Evolutionary conservation across 2,113 vertebrate species (phyloP).

Genomic region (Hepsetus odoe): DNA sequence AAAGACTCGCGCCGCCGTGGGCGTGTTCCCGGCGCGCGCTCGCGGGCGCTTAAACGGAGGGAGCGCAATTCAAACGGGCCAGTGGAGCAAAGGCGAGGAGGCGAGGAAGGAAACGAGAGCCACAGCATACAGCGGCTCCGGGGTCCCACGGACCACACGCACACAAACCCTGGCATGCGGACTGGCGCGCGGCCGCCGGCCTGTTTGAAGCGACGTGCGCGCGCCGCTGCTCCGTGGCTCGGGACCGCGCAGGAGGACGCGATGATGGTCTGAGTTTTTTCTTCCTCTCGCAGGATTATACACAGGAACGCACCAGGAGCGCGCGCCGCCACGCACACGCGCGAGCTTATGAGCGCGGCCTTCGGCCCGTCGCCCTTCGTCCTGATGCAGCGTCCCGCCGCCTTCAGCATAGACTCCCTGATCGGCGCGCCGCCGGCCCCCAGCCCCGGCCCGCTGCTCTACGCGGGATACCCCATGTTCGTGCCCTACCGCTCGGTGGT

Average conservation of each 20-base stretch:
- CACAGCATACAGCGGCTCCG: background rate
- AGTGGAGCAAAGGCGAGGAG: conserved; percentile 10
- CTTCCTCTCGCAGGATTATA: conserved; percentile 4
- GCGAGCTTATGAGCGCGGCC: conserved; percentile 86
- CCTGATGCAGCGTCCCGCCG: conserved; percentile 96
- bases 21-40: conserved; percentile 65
- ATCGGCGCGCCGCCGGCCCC: conserved; percentile 90
- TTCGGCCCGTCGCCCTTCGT: conserved; percentile 81
- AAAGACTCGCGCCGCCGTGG: conserved; percentile 56
- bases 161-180: background rate
- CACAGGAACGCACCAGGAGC: background rate
- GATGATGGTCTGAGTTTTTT: background rate
- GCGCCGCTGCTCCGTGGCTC: background rate
- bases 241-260: background rate
- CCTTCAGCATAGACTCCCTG: conserved; percentile 95
- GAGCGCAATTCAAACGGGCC: conserved; percentile 87
- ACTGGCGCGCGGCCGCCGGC: no score
- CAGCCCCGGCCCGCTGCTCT: conserved; percentile 89
- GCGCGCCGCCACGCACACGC: background rate
- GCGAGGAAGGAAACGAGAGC: background rate
- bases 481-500: conserved; percentile 95
- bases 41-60: conserved; percentile 82
- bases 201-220: background rate
- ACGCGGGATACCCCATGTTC: conserved; percentile 95
- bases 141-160: background rate